phyloP scores from a whole-genome alignment of 1,140 invertebrate species.

The Orussus abietinus region DNA sequence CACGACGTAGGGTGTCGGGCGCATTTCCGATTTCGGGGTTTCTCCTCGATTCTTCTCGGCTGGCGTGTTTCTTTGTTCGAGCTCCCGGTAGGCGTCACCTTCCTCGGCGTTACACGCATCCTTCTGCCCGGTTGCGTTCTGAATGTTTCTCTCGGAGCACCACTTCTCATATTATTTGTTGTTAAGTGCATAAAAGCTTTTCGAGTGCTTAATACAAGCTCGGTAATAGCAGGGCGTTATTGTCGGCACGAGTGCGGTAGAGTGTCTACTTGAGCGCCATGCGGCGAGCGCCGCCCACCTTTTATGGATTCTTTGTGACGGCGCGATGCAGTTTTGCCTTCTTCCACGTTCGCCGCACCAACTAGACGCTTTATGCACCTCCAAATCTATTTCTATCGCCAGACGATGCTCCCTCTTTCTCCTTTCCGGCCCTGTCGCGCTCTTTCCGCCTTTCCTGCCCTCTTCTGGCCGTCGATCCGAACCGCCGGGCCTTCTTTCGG shows the following conservation, averaged over 20 bases:
- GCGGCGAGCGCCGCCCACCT: conserved; percentile 1
- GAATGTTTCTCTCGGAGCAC: neutral
- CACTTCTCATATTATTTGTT: conserved; percentile 24
- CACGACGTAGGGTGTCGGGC: too few species aligned
- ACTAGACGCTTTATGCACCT: neutral
- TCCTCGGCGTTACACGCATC: too few species aligned
- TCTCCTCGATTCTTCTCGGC: neutral
- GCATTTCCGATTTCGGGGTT: too few species aligned
- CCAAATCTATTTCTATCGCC: neutral
- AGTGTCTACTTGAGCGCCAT: conserved; percentile 12
- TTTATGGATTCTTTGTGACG: conserved; percentile 13
- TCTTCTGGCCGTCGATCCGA: too few species aligned
- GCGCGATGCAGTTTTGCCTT: neutral
- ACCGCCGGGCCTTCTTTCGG: too few species aligned
- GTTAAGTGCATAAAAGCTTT: conserved; percentile 30
- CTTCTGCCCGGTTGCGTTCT: neutral
- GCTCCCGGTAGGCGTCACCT: too few species aligned
- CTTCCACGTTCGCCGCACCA: conserved; percentile 3
- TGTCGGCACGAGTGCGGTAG: conserved; percentile 16
- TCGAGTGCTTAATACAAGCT: conserved; percentile 27
- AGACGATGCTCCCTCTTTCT: too few species aligned
- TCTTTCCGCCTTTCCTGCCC: too few species aligned
- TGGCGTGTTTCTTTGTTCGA: neutral
- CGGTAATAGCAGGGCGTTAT: conserved; percentile 18
- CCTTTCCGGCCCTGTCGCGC: too few species aligned